Base-by-base conservation (phyloP, 92 coral and sea anemone genomes). In the Pocillopora grandis region DNA sequence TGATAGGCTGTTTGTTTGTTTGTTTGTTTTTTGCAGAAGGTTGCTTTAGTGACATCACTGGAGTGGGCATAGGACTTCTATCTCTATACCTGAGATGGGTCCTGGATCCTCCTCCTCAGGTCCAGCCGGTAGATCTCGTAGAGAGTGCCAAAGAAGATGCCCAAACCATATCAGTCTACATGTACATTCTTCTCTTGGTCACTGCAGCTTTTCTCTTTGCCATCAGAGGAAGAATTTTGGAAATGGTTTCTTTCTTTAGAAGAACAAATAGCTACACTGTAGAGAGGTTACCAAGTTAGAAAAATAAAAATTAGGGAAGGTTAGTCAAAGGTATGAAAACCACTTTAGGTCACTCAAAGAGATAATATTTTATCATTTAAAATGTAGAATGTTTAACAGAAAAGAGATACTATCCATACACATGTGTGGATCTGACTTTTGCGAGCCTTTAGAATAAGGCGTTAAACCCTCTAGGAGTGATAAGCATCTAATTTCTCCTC, bases 71-170 rank as follows among this genome's bases (percentile, higher is more conserved):
- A 37, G 85, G 85, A 18, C 71, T 71, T 12, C 78, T 81, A 36
- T 68, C 85, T 60, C 42, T 81, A 1, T 81, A 70, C 78, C 70
- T 81, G 60, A 81, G 85, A 48, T 81, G 85, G 85, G 71, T 81
- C 60, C 85, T 81, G 85, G 85, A 81, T 60, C 85, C 85, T 81
- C 85, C 85, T 11, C 85, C 85, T 4, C 85, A 81, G 59, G 62
- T 81, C 69, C 85, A 81, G 27, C 78, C 85, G 19, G 37, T 71
- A 20, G 20, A 59, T 0, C 69, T 81, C 12, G 5, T 72, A 37
- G 12, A 57, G 49, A 62, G 78, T 59, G 78, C 85, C n/a, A 14
- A 72, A 42, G 78, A 81, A 59, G 78, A 81, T 19, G 85, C 78
- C 68, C 37, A 35, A 37, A 81, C 85, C 16, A 70, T 71, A 70